Conservation (phyloP, 2,113 vertebrate genomes). For the Cynoglossus semilaevis region DNA sequence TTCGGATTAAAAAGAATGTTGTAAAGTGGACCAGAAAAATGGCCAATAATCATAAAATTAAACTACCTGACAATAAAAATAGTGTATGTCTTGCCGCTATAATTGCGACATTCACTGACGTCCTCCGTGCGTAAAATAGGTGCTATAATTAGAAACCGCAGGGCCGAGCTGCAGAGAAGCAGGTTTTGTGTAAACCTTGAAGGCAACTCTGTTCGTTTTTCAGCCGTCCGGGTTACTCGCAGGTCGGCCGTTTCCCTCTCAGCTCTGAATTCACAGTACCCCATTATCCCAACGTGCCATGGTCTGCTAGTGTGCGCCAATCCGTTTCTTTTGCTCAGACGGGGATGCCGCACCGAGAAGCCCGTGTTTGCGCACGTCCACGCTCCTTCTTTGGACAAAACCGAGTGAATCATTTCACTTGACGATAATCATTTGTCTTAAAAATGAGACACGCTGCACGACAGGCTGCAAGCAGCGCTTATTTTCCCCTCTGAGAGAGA, state of each 20-base stretch:
- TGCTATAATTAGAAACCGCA: conserved; percentile 78
- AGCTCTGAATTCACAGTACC: conserved; percentile 61
- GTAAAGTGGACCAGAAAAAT: conserved; percentile 8
- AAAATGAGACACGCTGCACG: conserved; percentile 49
- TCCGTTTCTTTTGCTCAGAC: neutral
- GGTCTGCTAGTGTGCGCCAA: conserved; percentile 4
- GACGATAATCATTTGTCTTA: conserved; percentile 29
- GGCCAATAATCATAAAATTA: conserved; percentile 44
- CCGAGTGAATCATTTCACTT: conserved; percentile 22
- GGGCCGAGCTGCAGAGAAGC: conserved; percentile 61
- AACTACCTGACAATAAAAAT: conserved; percentile 56
- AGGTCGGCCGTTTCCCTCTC: conserved; percentile 58
- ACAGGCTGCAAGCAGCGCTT: conserved; percentile 44
- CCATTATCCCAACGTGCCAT: conserved; percentile 54
- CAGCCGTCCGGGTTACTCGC: conserved; percentile 73
- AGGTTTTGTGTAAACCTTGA: conserved; percentile 61
- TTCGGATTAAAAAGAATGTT: conserved; percentile 1
- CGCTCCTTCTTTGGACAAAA: conserved; percentile 25
- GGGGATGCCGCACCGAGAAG: conserved; percentile 20
- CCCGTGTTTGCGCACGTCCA: conserved; percentile 29
- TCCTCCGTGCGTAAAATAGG: conserved; percentile 59
- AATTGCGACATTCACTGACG: conserved; percentile 66
- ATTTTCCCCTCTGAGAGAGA: conserved; percentile 53
- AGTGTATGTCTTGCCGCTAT: conserved; percentile 41
- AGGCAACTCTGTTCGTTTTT: conserved; percentile 78